A percentile compares a stretch with the other conserved stretches of the same genome.
Conservation (phyloP, 1,140 invertebrate species). For the Nebria ingens region DNA sequence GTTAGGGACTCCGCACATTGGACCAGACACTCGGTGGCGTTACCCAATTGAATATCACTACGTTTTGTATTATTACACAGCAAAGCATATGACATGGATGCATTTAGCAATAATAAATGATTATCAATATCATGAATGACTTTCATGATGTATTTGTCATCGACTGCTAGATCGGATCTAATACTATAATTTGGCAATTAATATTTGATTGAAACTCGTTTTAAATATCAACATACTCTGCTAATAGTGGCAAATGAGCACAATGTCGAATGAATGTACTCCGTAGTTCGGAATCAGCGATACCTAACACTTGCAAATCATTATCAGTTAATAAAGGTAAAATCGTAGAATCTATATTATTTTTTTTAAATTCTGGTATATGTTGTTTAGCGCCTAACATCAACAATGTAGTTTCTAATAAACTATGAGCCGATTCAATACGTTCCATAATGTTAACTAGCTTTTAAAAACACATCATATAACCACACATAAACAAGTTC, state of each 20-base stretch:
- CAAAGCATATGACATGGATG: slow-evolving; percentile 16
- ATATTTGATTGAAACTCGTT: neutral
- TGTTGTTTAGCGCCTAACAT: slow-evolving; percentile 16
- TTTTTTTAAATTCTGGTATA: slow-evolving; percentile 17
- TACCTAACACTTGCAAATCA: slow-evolving; percentile 19
- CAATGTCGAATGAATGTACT: slow-evolving; percentile 13
- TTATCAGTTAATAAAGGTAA: slow-evolving; percentile 18
- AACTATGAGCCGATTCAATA: too few species aligned
- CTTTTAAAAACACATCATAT: too few species aligned
- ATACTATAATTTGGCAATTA: slow-evolving; percentile 4
- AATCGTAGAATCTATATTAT: slow-evolving; percentile 15
- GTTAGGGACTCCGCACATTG: slow-evolving; percentile 8
- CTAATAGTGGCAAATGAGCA: slow-evolving; percentile 17
- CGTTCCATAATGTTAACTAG: too few species aligned
- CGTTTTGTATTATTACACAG: slow-evolving; percentile 15
- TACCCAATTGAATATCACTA: slow-evolving; percentile 17
- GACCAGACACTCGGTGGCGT: slow-evolving; percentile 15
- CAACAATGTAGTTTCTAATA: slow-evolving; percentile 19
- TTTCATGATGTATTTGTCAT: slow-evolving; percentile 11
- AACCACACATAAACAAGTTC: too few species aligned
- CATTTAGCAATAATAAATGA: slow-evolving; percentile 18
- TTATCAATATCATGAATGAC: slow-evolving; percentile 13
- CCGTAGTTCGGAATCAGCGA: slow-evolving; percentile 16
- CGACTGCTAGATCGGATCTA: slow-evolving; percentile 13
- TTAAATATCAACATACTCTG: slow-evolving; percentile 19